These are phyloP conservation scores for Amphipoea lucens DNA, from an alignment of 2,888 invertebrate species.

Conservation along the genomic window DNA sequence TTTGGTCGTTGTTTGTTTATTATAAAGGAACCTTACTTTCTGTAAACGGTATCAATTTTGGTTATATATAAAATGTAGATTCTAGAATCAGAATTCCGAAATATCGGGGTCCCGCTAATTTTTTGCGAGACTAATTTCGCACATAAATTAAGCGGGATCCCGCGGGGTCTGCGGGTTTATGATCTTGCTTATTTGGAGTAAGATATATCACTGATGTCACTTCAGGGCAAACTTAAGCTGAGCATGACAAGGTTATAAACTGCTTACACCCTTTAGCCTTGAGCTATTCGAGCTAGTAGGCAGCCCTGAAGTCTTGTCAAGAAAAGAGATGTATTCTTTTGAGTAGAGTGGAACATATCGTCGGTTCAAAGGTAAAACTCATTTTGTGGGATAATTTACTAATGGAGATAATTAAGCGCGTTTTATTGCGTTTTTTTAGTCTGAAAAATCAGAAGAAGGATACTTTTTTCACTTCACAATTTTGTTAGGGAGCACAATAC, in stretches of 20 bases:
- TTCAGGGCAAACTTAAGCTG: not conserved
- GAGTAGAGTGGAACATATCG: not conserved
- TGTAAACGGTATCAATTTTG: not conserved
- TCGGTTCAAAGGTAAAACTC: too few relatives aligned
- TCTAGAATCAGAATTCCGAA: not conserved
- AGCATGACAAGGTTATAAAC: not conserved
- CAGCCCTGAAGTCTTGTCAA: not conserved
- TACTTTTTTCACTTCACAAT: too few relatives aligned
- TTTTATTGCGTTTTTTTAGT: too few relatives aligned
- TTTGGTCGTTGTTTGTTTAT: not conserved
- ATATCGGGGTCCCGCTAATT: not conserved
- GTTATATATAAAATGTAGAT: not conserved
- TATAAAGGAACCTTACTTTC: not conserved
- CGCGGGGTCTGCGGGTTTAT: not conserved
- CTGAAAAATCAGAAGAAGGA: too few relatives aligned
- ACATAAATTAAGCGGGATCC: not conserved
- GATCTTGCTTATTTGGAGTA: too few relatives aligned
- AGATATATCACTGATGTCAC: not conserved
- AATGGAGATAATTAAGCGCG: too few relatives aligned
- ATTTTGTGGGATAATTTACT: too few relatives aligned
- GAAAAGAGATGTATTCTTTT: not conserved
- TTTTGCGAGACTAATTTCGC: not conserved
- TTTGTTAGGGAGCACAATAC: too few relatives aligned
- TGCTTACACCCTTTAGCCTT: not conserved
- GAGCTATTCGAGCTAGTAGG: not conserved